Base-by-base conservation (phyloP, 2,888 invertebrate genomes). In the Sepioteuthis lessoniana region DNA sequence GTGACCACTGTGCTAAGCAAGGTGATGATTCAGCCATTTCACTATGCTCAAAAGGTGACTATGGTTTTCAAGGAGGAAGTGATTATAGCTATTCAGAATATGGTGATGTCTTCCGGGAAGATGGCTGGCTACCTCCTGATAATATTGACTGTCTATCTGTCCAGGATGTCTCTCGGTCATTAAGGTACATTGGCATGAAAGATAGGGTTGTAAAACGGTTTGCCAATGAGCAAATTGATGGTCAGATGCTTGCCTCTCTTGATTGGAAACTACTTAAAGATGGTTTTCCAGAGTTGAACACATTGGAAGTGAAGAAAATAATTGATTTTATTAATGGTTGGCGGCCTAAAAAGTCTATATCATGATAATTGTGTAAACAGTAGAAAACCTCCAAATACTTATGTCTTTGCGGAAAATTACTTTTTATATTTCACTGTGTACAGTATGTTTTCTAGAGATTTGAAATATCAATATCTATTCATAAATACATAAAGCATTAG, bases 151-250 rank as follows among this genome's bases (percentile, higher is more conserved):
- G 94, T 8, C 94, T 97, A 19, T 96, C 96, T 35, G 97, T 97
- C 4, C 95, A 95, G 76, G 96, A 97, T 91, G 96, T 97, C 37
- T 96, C 96, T 19, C 96, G 95, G 93, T 96, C 96, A 25, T 95
- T 97, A 42, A 95, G 96, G 0, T 97, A 96, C 94, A 97, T 97
- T 37, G 97, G 97, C 8, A 96, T 97, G 96, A 96, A 96, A 94
- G 96, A 96, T 94, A 94, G 96, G 28, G 96, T 96, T 37, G 96
- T 97, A 90, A 95, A 95, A 93, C 95, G 96, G 31, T 96, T 97
- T 94, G 95, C 96, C 28, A 96, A 96, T 90, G 97, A 97, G 94
- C 97, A 97, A 94, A 96, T 97, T 55, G 97, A 97, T 94, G 97
- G 97, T 2, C 96, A 96, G 93, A 96, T 97, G 95, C 94, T 97